These are phyloP conservation scores for Chrosomus eos DNA, from an alignment of 2,797 vertebrate species.

Conservation along the genomic window DNA sequence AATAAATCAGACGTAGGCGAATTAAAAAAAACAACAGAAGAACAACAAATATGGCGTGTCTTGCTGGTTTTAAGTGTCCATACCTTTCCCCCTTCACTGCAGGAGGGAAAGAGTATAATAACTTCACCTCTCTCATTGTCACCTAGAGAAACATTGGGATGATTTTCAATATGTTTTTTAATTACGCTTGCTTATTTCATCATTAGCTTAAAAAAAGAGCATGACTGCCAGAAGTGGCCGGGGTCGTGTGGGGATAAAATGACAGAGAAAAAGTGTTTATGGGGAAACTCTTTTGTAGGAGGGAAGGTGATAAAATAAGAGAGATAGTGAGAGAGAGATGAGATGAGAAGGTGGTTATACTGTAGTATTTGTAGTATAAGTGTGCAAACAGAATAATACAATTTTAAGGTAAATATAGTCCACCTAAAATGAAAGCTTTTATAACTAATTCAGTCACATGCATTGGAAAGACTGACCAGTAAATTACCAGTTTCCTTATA, in stretches of 20 bases:
- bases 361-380: not conserved
- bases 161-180: slow-evolving; percentile 82
- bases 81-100: slow-evolving; percentile 77
- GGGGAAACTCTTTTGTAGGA: slow-evolving; percentile 60
- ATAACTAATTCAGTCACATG: not conserved
- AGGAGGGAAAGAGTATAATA: slow-evolving; percentile 85
- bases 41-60: slow-evolving; percentile 82
- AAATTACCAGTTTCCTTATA: no score
- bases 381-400: slow-evolving; percentile 57
- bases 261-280: slow-evolving; percentile 58
- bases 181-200: slow-evolving; percentile 81
- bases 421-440: not conserved
- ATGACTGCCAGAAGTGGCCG: slow-evolving; percentile 70
- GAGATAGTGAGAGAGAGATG: slow-evolving; percentile 45
- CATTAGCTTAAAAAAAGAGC: slow-evolving; percentile 72
- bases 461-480: not conserved
- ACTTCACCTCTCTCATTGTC: slow-evolving; percentile 83
- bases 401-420: slow-evolving; percentile 47
- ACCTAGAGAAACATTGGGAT: slow-evolving; percentile 83
- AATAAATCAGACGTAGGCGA: slow-evolving; percentile 78
- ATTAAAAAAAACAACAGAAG: slow-evolving; percentile 75
- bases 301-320: slow-evolving; percentile 57
- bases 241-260: slow-evolving; percentile 67
- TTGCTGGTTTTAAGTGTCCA: slow-evolving; percentile 84
- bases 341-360: slow-evolving; percentile 49